phyloP scores from a whole-genome alignment of 1,140 invertebrate genomes.

The Lasioglossum albipes region DNA sequence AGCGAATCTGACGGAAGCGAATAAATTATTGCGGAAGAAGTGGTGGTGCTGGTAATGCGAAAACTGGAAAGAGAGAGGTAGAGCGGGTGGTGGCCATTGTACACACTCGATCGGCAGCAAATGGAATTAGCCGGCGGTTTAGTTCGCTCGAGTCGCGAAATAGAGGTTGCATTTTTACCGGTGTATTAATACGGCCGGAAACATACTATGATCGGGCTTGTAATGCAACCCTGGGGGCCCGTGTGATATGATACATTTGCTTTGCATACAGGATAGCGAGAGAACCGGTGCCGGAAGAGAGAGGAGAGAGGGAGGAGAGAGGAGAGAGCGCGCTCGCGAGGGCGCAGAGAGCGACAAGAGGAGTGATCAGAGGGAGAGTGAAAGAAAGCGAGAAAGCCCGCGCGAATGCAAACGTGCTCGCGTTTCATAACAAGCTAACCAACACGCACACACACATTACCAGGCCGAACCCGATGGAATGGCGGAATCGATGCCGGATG shows the following conservation, averaged over 20 bases:
- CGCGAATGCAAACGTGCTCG: constrained; percentile 52
- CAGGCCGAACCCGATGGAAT: not conserved
- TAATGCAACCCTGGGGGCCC: constrained; percentile 75
- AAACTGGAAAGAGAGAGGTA: not conserved
- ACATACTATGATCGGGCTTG: constrained; percentile 73
- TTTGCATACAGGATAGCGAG: constrained; percentile 67
- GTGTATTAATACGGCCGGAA: constrained; percentile 72
- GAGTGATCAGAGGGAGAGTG: constrained; percentile 33
- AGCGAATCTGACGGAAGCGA: not conserved
- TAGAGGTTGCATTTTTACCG: constrained; percentile 70
- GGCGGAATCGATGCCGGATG: constrained; percentile 32
- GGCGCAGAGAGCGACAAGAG: constrained; percentile 28
- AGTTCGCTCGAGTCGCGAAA: constrained; percentile 63
- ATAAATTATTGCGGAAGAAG: constrained; percentile 29
- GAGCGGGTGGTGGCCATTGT: not conserved
- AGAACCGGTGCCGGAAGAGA: constrained; percentile 44
- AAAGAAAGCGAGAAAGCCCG: constrained; percentile 48
- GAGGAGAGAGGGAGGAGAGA: constrained; percentile 7
- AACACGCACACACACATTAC: constrained; percentile 45
- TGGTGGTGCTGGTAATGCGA: not conserved
- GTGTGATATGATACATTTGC: constrained; percentile 75
- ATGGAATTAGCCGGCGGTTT: constrained; percentile 72
- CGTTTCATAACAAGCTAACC: constrained; percentile 69
- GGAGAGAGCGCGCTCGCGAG: constrained; percentile 28
- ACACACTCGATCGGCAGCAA: constrained; percentile 49